These are phyloP conservation scores for Drosophila sulfurigaster DNA, from an alignment of 1,140 invertebrate genomes.

Conservation along the genomic window DNA sequence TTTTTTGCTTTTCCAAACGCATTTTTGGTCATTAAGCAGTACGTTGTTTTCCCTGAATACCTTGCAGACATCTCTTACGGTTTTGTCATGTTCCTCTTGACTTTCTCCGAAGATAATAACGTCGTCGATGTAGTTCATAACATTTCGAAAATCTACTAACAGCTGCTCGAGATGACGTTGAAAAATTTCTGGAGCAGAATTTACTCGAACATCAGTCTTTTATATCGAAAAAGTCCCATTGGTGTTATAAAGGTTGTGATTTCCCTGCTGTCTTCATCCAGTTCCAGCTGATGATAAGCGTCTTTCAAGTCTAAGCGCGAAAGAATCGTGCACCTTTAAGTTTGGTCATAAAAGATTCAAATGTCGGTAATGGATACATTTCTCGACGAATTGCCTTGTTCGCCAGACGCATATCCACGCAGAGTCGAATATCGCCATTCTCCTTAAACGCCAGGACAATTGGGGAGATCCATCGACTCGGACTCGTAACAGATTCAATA, in stretches of 20 bases:
- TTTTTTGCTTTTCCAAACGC: not conserved
- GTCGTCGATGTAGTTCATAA: slow-evolving; percentile 22
- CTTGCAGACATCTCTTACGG: no score
- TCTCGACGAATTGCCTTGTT: slow-evolving; percentile 38
- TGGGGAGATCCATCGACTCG: slow-evolving; percentile 21
- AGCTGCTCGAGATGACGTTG: slow-evolving; percentile 11
- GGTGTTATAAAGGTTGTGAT: slow-evolving; percentile 5
- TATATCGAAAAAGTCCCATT: slow-evolving; percentile 23
- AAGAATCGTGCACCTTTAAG: slow-evolving; percentile 16
- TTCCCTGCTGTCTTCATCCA: slow-evolving; percentile 27
- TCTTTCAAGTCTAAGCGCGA: slow-evolving; percentile 45
- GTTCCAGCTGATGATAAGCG: slow-evolving; percentile 56
- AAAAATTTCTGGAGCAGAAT: slow-evolving; percentile 30
- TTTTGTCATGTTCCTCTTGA: slow-evolving; percentile 2
- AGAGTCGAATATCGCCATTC: slow-evolving; percentile 31
- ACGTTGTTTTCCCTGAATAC: no score
- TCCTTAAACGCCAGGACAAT: slow-evolving; percentile 8
- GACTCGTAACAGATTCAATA: slow-evolving; percentile 19
- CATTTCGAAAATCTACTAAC: not conserved
- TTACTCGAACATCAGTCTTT: slow-evolving; percentile 26
- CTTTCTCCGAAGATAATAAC: slow-evolving; percentile 22
- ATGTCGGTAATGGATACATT: slow-evolving; percentile 45
- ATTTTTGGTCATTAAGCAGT: no score
- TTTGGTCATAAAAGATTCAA: slow-evolving; percentile 41
- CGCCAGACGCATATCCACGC: slow-evolving; percentile 43